Conservation (phyloP, 1,140 invertebrate species). For the Aphelenchoides fujianensis region DNA sequence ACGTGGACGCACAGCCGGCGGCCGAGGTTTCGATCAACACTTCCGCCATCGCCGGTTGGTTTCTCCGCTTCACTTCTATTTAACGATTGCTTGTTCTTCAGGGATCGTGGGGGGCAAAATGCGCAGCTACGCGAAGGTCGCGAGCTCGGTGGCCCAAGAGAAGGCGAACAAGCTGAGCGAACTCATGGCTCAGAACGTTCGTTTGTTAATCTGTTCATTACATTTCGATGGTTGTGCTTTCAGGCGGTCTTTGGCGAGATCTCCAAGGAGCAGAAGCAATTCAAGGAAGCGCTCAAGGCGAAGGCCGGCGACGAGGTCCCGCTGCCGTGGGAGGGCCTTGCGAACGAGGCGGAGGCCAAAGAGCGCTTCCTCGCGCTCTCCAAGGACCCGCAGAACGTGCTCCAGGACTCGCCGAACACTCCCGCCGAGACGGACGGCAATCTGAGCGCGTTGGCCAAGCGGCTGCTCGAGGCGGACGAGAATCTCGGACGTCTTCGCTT, state of each 20-base stretch:
- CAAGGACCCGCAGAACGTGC: conserved; percentile 86
- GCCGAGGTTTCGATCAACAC: conserved; percentile 9
- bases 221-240: conserved; percentile 32
- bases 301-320: conserved; percentile 27
- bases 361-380: conserved; percentile 54
- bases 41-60: neutral
- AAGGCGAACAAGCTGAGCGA: conserved; percentile 7
- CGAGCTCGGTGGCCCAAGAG: neutral
- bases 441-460: conserved; percentile 80
- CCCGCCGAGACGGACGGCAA: conserved; percentile 92
- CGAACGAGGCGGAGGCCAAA: conserved; percentile 41
- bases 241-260: conserved; percentile 22
- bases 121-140: neutral
- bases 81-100: neutral
- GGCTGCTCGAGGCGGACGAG: conserved; percentile 86
- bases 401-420: conserved; percentile 81
- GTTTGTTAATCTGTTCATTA: conserved; percentile 24
- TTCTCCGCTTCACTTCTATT: too few species aligned
- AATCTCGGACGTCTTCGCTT: conserved; percentile 96
- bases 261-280: conserved; percentile 37
- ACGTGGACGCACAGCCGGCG: neutral
- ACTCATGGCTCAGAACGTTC: neutral
- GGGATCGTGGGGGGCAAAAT: neutral
- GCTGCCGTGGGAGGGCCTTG: conserved; percentile 45
- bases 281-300: conserved; percentile 35